A percentile compares a stretch with the other conserved stretches of the same genome.
phyloP scores from a whole-genome alignment of 2,797 vertebrate genomes.

The Heterohyrax brucei region DNA sequence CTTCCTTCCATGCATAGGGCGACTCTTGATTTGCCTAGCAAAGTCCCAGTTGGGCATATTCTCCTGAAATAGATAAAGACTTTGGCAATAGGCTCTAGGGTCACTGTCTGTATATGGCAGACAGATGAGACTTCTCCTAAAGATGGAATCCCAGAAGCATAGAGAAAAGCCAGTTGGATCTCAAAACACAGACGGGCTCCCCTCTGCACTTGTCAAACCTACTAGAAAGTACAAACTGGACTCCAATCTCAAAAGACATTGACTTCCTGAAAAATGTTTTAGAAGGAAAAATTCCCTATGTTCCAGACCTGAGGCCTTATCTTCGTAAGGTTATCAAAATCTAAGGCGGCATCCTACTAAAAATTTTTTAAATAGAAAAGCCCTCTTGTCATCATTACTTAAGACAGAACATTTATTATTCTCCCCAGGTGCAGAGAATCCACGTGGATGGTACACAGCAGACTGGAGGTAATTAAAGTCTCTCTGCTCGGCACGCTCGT shows the following conservation, averaged over 20 bases:
- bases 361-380: neutral
- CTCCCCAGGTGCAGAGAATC: neutral
- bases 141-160: neutral
- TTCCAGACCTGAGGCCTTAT: neutral
- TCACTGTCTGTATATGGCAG: neutral
- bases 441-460: neutral
- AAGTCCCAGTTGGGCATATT: neutral
- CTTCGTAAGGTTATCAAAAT: slow-evolving; percentile 17
- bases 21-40: neutral
- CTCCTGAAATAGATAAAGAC: neutral
- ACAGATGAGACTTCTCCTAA: neutral
- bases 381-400: slow-evolving; percentile 61
- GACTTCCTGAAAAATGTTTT: neutral
- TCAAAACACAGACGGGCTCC: neutral
- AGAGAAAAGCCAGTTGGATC: neutral
- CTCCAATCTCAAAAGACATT: neutral
- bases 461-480: slow-evolving; percentile 88
- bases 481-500: slow-evolving; percentile 66
- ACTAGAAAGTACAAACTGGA: slow-evolving; percentile 48
- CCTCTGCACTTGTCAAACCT: neutral
- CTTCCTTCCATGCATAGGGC: neutral
- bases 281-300: neutral
- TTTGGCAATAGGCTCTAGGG: neutral
- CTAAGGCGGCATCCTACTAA: slow-evolving; percentile 3
- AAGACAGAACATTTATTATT: slow-evolving; percentile 81